Conservation (phyloP, 2,888 invertebrate species). For the Drosophila paracracens region DNA sequence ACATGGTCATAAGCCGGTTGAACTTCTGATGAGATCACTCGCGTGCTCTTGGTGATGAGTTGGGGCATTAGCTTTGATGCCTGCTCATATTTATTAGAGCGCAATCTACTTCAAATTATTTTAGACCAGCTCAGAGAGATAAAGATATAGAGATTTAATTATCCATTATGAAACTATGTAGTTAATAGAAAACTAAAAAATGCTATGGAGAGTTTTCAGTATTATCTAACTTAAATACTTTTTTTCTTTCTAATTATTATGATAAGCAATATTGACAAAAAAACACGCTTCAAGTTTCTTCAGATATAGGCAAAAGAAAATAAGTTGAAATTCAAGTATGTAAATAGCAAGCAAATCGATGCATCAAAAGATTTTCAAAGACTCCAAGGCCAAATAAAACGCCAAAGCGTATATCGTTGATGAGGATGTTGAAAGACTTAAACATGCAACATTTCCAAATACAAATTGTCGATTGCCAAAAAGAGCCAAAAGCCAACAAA, state of each 20-base stretch:
- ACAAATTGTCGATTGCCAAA: constrained; percentile 73
- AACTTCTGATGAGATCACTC: constrained; percentile 49
- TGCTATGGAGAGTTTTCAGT: neutral
- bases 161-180: neutral
- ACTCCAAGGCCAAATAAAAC: constrained; percentile 44
- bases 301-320: neutral
- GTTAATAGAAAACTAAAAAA: no score
- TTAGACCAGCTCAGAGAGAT: constrained; percentile 22
- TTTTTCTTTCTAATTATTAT: neutral
- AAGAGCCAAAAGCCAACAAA: constrained; percentile 55
- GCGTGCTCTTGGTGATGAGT: constrained; percentile 83
- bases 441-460: constrained; percentile 72
- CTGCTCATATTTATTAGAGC: constrained; percentile 82
- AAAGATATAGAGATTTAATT: constrained; percentile 16
- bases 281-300: neutral
- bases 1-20: constrained; percentile 30
- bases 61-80: constrained; percentile 83
- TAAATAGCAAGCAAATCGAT: constrained; percentile 38
- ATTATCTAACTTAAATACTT: neutral
- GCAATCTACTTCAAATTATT: constrained; percentile 74
- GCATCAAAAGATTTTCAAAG: constrained; percentile 10
- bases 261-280: neutral
- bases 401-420: constrained; percentile 43
- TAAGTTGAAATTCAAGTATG: constrained; percentile 17
- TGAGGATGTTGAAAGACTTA: constrained; percentile 69